These are phyloP conservation scores for Leontocebus nigricollis DNA, from an alignment of 2,797 vertebrate genomes.

Conservation along the genomic window DNA sequence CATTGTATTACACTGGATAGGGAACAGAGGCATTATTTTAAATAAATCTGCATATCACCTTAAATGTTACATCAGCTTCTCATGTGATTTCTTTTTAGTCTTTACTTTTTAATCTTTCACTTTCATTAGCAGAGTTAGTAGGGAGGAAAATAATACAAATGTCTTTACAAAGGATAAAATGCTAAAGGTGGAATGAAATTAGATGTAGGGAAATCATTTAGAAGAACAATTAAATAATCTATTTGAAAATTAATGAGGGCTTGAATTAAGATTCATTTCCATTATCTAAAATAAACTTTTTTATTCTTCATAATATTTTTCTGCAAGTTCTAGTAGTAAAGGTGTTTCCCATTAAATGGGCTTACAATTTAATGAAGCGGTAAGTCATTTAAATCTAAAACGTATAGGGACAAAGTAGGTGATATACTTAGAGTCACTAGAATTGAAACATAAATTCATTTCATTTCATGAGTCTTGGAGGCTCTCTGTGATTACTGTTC, in stretches of 20 bases:
- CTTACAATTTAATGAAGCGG: conserved; percentile 51
- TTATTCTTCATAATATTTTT: conserved; percentile 33
- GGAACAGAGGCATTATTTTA: background rate
- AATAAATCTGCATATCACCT: background rate
- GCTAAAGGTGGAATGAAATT: background rate
- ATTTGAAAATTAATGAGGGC: background rate
- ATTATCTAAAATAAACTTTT: conserved; percentile 45
- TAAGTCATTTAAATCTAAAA: conserved; percentile 30
- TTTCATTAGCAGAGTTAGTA: background rate
- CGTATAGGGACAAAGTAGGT: background rate
- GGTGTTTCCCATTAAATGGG: conserved; percentile 19
- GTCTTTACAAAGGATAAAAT: background rate
- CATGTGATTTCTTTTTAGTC: background rate
- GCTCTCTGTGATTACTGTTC: background rate
- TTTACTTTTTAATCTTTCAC: background rate
- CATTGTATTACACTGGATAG: background rate
- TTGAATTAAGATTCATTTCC: conserved; percentile 22
- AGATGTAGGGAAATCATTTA: background rate
- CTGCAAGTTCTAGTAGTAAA: background rate
- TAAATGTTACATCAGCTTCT: background rate
- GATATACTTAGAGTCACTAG: background rate
- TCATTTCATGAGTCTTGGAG: conserved; percentile 44
- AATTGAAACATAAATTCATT: conserved; percentile 63
- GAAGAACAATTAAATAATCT: conserved; percentile 13
- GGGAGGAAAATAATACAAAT: background rate